Evolutionary conservation across 2,888 invertebrate species (phyloP).

Genomic region (Synergus japonicus): DNA sequence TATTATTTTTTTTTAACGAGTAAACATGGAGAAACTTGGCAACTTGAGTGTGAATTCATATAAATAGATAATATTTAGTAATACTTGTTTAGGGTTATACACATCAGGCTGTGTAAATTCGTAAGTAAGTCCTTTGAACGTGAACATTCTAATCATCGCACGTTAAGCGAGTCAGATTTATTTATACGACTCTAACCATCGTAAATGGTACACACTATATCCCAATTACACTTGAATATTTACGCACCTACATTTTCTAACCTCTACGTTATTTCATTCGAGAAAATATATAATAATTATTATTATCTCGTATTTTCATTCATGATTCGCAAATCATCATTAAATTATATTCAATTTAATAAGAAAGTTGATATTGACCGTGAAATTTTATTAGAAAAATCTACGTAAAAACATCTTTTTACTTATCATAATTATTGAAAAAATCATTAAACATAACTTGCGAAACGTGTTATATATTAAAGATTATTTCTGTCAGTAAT

Average conservation of each 20-base stretch:
- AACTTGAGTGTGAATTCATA: neutral
- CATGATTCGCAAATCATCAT: neutral
- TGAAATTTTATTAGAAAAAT: neutral
- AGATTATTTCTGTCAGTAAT: neutral
- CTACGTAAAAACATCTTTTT: neutral
- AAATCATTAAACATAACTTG: neutral
- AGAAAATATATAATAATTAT: neutral
- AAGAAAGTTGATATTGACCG: neutral
- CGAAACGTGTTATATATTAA: neutral
- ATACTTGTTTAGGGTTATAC: slow-evolving; percentile 4
- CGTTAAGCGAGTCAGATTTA: neutral
- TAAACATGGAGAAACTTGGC: neutral
- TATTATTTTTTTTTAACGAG: slow-evolving; percentile 1
- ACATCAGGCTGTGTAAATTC: neutral
- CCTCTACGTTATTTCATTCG: neutral
- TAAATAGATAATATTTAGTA: slow-evolving; percentile 12
- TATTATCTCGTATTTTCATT: slow-evolving; percentile 1
- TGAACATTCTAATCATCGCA: slow-evolving; percentile 16
- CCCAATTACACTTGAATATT: slow-evolving; percentile 29
- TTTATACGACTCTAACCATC: slow-evolving; percentile 15
- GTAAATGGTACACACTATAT: slow-evolving; percentile 11
- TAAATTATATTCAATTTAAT: neutral
- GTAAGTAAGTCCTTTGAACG: slow-evolving; percentile 6
- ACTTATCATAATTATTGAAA: neutral
- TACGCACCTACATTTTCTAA: slow-evolving; percentile 7